These are phyloP conservation scores for Platichthys stellatus DNA, from an alignment of 2,113 vertebrate genomes.

Conservation along the genomic window DNA sequence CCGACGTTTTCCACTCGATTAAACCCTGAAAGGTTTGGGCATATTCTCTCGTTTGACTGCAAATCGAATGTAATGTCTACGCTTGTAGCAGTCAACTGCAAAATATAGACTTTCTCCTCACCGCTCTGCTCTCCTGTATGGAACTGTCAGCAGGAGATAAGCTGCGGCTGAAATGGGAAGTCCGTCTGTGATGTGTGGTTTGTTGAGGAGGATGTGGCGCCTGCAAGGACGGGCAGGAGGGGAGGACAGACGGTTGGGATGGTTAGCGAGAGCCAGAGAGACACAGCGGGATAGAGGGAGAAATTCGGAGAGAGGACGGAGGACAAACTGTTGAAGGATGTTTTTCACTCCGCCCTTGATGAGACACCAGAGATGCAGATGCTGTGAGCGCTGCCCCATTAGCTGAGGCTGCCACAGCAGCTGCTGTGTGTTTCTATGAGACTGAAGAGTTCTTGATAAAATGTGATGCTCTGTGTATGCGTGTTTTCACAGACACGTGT, in stretches of 20 bases:
- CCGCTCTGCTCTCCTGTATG: background rate
- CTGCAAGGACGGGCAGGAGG: conserved; percentile 12
- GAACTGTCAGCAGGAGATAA: conserved; percentile 23
- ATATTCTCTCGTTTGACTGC: background rate
- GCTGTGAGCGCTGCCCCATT: conserved; percentile 30
- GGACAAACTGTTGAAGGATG: conserved; percentile 26
- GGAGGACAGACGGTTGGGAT: background rate
- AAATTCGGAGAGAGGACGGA: background rate
- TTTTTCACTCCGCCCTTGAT: conserved; percentile 48
- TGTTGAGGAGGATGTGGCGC: conserved; percentile 17
- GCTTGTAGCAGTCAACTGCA: background rate
- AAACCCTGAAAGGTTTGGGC: background rate
- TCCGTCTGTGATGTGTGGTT: conserved; percentile 20
- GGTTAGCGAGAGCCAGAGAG: background rate
- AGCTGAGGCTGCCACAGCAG: conserved; percentile 22
- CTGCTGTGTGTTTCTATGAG: conserved; percentile 6
- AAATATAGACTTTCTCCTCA: background rate
- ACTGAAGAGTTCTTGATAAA: conserved; percentile 14
- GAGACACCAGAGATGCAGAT: conserved; percentile 46
- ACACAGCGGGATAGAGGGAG: no score
- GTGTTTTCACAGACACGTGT: background rate
- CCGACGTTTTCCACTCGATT: background rate
- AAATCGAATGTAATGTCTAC: background rate
- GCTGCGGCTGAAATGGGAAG: conserved; percentile 15
- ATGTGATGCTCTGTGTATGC: conserved; percentile 9